phyloP scores from a whole-genome alignment of 2,113 vertebrate genomes.

The Cryptomyrus ogoouensis region DNA sequence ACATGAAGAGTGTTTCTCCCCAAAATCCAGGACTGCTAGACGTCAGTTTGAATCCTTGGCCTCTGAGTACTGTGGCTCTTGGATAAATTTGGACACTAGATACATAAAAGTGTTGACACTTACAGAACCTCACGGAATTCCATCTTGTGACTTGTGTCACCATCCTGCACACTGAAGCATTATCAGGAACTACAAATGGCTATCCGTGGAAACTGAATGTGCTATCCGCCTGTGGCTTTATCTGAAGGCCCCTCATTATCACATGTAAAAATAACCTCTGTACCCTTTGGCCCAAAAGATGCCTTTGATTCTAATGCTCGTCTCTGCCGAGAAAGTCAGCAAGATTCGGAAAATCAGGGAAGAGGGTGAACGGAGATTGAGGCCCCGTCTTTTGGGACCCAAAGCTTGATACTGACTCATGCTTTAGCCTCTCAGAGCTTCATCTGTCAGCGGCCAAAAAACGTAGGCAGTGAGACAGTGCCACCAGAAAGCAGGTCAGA shows the following conservation, averaged over 20 bases:
- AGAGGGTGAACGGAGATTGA: not conserved
- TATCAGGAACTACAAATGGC: not conserved
- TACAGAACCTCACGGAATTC: not conserved
- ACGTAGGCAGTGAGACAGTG: not conserved
- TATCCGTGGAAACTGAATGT: not conserved
- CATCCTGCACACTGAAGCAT: not conserved
- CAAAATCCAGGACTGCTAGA: not conserved
- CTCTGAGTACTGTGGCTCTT: not conserved
- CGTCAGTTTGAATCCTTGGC: not conserved
- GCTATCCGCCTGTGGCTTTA: not conserved
- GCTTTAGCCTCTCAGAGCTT: not conserved
- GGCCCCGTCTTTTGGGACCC: not conserved
- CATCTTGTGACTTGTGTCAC: not conserved
- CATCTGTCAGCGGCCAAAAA: not conserved
- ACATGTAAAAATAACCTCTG: not conserved
- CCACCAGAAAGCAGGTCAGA: not conserved
- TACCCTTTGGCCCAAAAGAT: not conserved
- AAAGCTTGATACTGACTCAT: not conserved
- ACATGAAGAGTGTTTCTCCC: not conserved
- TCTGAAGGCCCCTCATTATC: not conserved
- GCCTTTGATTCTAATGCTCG: not conserved
- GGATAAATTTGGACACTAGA: conserved; percentile 6
- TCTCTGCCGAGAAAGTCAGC: not conserved
- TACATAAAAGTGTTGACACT: not conserved
- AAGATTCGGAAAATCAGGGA: not conserved